These are phyloP conservation scores for Panthera leo DNA, from an alignment of 2,113 vertebrate species.

Conservation along the genomic window DNA sequence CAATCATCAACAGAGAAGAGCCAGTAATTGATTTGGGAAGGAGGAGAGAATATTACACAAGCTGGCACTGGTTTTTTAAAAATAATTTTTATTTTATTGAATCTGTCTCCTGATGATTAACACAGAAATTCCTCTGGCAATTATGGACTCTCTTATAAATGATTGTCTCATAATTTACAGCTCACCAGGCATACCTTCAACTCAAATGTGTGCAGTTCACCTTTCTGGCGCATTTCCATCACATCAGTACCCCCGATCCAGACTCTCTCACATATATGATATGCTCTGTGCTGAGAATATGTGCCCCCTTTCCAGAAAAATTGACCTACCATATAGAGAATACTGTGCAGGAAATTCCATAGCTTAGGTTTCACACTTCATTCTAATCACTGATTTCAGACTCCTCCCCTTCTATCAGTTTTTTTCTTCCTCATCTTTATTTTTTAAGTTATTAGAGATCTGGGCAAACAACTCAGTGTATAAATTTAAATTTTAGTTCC, in stretches of 20 bases:
- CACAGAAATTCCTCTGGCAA: conserved; percentile 77
- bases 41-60: conserved; percentile 45
- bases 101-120: conserved; percentile 78
- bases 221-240: background rate
- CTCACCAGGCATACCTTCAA: conserved; percentile 61
- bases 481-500: conserved; percentile 19
- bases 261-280: rapidly evolving
- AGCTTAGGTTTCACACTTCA: background rate
- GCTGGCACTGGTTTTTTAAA: background rate
- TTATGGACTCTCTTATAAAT: conserved; percentile 73
- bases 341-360: background rate
- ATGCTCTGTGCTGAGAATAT: background rate
- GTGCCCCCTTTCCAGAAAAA: background rate
- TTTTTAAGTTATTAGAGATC: background rate
- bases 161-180: conserved; percentile 69
- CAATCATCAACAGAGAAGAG: conserved; percentile 66
- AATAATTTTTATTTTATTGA: conserved; percentile 60
- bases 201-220: background rate
- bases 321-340: background rate
- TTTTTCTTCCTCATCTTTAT: background rate
- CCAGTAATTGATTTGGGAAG: conserved; percentile 76
- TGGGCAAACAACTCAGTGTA: background rate
- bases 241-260: background rate
- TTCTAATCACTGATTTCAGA: background rate
- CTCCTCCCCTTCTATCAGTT: background rate